A percentile compares a stretch with the other conserved stretches of the same genome.
phyloP scores from a whole-genome alignment of 2,113 vertebrate species.

The Megalops atlanticus region DNA sequence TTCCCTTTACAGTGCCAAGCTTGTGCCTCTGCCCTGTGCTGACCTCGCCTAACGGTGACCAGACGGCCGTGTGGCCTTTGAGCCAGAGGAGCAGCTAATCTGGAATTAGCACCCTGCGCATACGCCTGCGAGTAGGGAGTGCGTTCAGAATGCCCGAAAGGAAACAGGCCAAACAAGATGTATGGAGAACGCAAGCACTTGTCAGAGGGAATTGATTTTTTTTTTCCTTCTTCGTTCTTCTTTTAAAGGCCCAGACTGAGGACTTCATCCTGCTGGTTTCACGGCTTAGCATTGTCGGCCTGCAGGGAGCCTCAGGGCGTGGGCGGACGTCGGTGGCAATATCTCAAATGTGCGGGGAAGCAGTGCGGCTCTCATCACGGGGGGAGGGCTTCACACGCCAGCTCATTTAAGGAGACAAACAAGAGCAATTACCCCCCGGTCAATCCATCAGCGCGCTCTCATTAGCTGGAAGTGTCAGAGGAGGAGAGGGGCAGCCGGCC shows the following conservation, averaged over 20 bases:
- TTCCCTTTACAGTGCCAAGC: neutral
- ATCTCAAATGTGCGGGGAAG: too few relatives aligned
- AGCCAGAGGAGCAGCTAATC: slow-evolving; percentile 58
- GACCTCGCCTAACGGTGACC: slow-evolving; percentile 54
- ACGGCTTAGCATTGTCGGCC: too few relatives aligned
- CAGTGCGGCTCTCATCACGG: slow-evolving; percentile 12
- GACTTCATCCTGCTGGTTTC: neutral
- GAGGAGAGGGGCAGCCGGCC: slow-evolving; percentile 7
- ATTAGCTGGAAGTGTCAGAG: slow-evolving; percentile 23
- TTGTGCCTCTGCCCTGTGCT: slow-evolving; percentile 27
- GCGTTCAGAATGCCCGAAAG: slow-evolving; percentile 48
- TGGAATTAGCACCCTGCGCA: slow-evolving; percentile 65
- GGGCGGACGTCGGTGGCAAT: too few relatives aligned
- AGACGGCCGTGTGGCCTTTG: slow-evolving; percentile 63
- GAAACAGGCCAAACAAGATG: slow-evolving; percentile 43
- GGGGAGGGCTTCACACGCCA: slow-evolving; percentile 16
- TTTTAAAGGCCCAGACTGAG: neutral
- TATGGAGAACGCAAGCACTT: neutral
- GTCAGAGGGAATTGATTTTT: slow-evolving; percentile 23
- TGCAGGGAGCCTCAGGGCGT: too few relatives aligned
- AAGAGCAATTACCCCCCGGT: slow-evolving; percentile 31
- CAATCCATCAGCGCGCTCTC: slow-evolving; percentile 29
- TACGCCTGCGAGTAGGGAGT: slow-evolving; percentile 50
- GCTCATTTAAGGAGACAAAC: slow-evolving; percentile 33
- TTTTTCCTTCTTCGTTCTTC: neutral